These are phyloP conservation scores for Dynastes hyllus DNA, from an alignment of 2,888 invertebrate species.

Conservation along the genomic window DNA sequence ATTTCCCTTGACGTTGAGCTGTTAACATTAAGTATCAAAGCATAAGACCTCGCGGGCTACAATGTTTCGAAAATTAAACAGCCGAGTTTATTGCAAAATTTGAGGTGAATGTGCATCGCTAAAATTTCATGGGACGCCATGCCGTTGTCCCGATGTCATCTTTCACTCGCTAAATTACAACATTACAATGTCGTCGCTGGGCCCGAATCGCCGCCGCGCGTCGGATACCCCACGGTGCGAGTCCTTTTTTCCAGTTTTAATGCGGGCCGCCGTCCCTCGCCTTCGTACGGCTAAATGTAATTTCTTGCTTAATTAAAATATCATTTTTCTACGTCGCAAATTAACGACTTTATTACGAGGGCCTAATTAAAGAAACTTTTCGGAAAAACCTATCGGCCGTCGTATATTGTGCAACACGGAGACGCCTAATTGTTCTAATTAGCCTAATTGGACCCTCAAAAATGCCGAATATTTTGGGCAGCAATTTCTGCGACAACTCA, in stretches of 20 bases:
- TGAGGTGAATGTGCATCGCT: slow-evolving; percentile 18
- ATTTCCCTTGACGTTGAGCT: no score
- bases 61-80: slow-evolving; percentile 2
- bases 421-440: slow-evolving; percentile 35
- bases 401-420: slow-evolving; percentile 12
- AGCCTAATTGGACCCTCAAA: slow-evolving; percentile 26
- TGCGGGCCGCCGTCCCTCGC: slow-evolving; percentile 12
- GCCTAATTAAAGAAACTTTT: slow-evolving; percentile 38
- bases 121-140: slow-evolving; percentile 6
- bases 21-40: no score
- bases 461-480: background rate
- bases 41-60: background rate
- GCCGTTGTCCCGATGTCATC: slow-evolving; percentile 6
- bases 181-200: background rate
- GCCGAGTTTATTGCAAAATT: slow-evolving; percentile 3
- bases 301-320: slow-evolving; percentile 47
- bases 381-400: slow-evolving; percentile 18
- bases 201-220: background rate
- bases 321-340: slow-evolving; percentile 44
- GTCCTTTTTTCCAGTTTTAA: slow-evolving; percentile 33
- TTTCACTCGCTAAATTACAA: slow-evolving; percentile 5
- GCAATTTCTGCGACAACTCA: no score
- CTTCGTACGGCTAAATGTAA: slow-evolving; percentile 26
- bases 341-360: slow-evolving; percentile 44
- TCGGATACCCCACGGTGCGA: background rate